Evolutionary conservation across 2,797 vertebrate species (phyloP), one percentile per base, ranked within the genome.

Genomic region (Limosa lapponica): DNA sequence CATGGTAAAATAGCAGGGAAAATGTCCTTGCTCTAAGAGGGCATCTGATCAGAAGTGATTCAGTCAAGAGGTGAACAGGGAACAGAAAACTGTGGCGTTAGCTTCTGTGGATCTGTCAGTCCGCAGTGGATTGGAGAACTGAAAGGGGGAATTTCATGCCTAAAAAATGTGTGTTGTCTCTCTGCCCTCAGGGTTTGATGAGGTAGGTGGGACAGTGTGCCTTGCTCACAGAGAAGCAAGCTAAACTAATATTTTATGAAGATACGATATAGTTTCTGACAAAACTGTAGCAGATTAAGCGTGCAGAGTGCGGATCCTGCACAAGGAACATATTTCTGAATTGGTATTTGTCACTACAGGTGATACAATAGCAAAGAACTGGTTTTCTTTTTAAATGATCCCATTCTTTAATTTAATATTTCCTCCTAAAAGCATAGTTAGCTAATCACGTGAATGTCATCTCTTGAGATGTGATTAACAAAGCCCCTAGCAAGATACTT

Each of bases 391-490:
- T n/a, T 55, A 66, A 93, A 41, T 28, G 4, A 20, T 62, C 28
- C 25, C 41, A 28, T 67, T 79, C 32, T 93, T 91, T 82, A 64
- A 69, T 93, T 90, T 52, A 24, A 10, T 59, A 67, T 82, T 91
- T 81, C 71, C 59, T 93, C 61, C n/a, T 73, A 49, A 32, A 71
- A 27, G 57, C 36, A 55, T 24, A 87, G 13, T 61, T 95, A 91
- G 16, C 23, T 93, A 87, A 80, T 84, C 34, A 59, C n/a, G 8
- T 54, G 64, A 94, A 95, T 95, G 61, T 15, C 10, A 73, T 72
- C 84, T 92, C 82, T 95, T 75, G 85, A 92, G 43, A 24, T 36
- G 71, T 87, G 32, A 90, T 34, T 65, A 81, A 82, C 87, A 96
- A 91, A 70, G 65, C 15, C 37, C 18, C 41, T 81, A 82, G 93